Evolutionary conservation across 2,113 vertebrate species (phyloP).

Genomic region (Sarotherodon lohbergeri): DNA sequence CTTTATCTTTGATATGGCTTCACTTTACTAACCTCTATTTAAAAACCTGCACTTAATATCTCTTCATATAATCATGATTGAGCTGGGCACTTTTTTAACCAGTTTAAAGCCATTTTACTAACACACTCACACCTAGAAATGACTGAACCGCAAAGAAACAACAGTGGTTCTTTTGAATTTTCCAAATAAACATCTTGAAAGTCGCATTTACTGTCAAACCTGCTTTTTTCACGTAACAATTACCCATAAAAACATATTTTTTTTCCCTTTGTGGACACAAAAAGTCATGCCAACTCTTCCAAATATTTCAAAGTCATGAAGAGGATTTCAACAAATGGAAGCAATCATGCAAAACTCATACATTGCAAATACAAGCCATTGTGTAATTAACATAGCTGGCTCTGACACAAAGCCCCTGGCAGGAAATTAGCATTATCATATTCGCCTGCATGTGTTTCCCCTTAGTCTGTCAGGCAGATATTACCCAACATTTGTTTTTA

Average conservation of each 20-base stretch:
- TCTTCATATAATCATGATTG: background rate
- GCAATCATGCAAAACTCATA: slow-evolving; percentile 5
- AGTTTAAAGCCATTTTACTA: background rate
- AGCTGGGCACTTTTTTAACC: background rate
- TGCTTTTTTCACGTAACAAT: background rate
- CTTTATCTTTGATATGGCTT: background rate
- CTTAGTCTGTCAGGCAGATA: slow-evolving; percentile 19
- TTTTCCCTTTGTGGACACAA: background rate
- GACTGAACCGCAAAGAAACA: background rate
- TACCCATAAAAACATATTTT: background rate
- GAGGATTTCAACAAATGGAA: slow-evolving; percentile 27
- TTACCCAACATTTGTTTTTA: slow-evolving; percentile 30
- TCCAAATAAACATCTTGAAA: slow-evolving; percentile 11
- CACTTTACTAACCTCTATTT: background rate
- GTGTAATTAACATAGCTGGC: slow-evolving; percentile 57
- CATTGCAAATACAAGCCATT: slow-evolving; percentile 13
- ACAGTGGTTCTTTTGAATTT: background rate
- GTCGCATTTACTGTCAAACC: background rate
- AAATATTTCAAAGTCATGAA: slow-evolving; percentile 19
- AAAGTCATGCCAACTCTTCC: background rate
- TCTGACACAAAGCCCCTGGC: slow-evolving; percentile 31
- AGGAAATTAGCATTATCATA: slow-evolving; percentile 62
- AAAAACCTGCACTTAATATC: background rate
- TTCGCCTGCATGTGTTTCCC: slow-evolving; percentile 58
- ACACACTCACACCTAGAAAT: background rate